Evolutionary conservation across 2,888 invertebrate genomes (phyloP), one percentile per base, ranked within the genome.

Genomic region (Macropis europaea): DNA sequence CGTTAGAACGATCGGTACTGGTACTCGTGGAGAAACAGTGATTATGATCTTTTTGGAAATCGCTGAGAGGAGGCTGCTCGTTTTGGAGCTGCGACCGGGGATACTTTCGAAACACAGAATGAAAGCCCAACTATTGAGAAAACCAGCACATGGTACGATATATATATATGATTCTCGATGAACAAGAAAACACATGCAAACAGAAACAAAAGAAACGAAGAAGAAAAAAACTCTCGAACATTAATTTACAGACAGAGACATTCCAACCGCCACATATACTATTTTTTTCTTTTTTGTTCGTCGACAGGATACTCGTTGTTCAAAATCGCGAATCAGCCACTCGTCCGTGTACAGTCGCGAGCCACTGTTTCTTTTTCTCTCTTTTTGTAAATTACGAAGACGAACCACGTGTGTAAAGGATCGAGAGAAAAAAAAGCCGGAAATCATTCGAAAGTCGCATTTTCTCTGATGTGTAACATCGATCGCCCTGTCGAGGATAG

Each of bases 261-360:
- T 89, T 90, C 89, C 89, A 90, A 82, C 85, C 85, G 76, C 79
- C 82, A 68, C n/a, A n/a, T n/a, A n/a, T n/a, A n/a, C 32, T 34
- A 24, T 22, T 50, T 56, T 56, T 57, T 63, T 64, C 56, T 47
- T 54, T 70, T 73, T 76, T 73, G 76, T n/a, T n/a, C n/a, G 74
- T 82, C 84, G 80, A 82, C 83, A 84, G 76, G 76, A 84, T 76
- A 69, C 52, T 60, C 60, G 63, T 47, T 42, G 64, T 68, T 79
- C 22, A 47, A 42, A 64, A 56, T 74, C 71, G 64, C 66, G 54
- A 63, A 75, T 68, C 80, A 80, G 6, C 84, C n/a, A n/a, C n/a
- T n/a, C n/a, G n/a, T n/a, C n/a, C n/a, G n/a, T n/a, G n/a, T n/a
- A n/a, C n/a, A n/a, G n/a, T n/a, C n/a, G n/a, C n/a, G n/a, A n/a